Base-by-base conservation (phyloP, 2,797 vertebrate genomes). In the Galago senegalensis region DNA sequence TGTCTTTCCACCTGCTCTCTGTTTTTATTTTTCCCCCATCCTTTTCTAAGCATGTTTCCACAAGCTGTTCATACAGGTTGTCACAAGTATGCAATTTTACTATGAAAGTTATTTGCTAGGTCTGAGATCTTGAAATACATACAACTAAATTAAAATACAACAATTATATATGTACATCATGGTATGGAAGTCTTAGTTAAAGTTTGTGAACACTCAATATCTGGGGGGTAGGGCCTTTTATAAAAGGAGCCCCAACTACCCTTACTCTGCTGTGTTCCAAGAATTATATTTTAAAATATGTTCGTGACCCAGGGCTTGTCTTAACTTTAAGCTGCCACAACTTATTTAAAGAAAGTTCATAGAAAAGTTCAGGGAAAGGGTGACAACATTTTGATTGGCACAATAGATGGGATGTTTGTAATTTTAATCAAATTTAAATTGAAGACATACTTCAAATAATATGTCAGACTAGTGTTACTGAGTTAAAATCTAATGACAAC, bases 391-490 rank as follows among this genome's bases (percentile, higher is more conserved):
- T 96, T 99, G 99, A 99, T 98, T 99, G 99, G 97, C 99, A 98
- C 97, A 98, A 96, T 98, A 98, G 98, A 98, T 98, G 96, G 97
- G 97, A 98, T 98, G 98, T 98, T 99, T 98, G 98, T 98, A 98
- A 98, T 98, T 98, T 98, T 98, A 98, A 98, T 99, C 98, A 98
- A 98, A 98, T 98, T 97, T 98, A 97, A 95, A 98, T 98, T 98
- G 98, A 98, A 98, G 98, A 97, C 98, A 98, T 99, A 97, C 98
- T 98, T 98, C 98, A 99, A 98, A 98, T 98, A 98, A 98, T 98
- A 98, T 98, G 98, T 98, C 99, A 99, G 98, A 98, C 98, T 98
- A 93, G 98, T 98, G 98, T 98, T 99, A 98, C 98, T 97, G 98
- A 98, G 98, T 98, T 98, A 98, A 98, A 98, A 98, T 98, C 98